A percentile compares a stretch with the other conserved stretches of the same genome.
Conservation (phyloP, 2,888 invertebrate genomes). For the Opisthograptis luteolata region DNA sequence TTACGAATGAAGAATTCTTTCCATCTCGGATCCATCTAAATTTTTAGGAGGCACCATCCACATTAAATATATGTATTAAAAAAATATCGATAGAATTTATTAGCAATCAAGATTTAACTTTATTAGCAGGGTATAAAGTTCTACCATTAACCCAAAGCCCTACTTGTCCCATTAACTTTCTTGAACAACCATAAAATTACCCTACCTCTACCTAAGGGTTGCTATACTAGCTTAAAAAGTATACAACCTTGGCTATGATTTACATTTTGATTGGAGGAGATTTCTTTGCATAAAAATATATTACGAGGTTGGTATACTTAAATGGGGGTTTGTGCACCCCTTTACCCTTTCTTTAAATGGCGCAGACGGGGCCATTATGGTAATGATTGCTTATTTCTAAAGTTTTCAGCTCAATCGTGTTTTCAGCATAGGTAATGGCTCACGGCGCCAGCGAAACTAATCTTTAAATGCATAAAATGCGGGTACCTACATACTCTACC, state of each 20-base stretch:
- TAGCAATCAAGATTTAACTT: too few relatives aligned
- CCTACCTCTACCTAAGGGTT: neutral
- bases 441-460: slow-evolving; percentile 2
- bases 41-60: too few relatives aligned
- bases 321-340: slow-evolving; percentile 9
- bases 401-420: slow-evolving; percentile 25
- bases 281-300: slow-evolving; percentile 22
- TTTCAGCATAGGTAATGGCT: slow-evolving; percentile 10
- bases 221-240: slow-evolving; percentile 15
- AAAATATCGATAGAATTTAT: too few relatives aligned
- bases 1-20: too few relatives aligned
- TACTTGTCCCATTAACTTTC: too few relatives aligned
- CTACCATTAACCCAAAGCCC: too few relatives aligned
- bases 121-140: neutral
- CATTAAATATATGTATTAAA: too few relatives aligned
- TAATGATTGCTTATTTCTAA: slow-evolving; percentile 22
- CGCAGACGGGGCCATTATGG: slow-evolving; percentile 15
- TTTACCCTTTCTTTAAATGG: slow-evolving; percentile 8
- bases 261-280: slow-evolving; percentile 34
- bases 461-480: neutral
- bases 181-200: slow-evolving; percentile 8
- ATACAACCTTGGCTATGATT: slow-evolving; percentile 23
- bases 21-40: too few relatives aligned
- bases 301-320: neutral
- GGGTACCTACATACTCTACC: neutral